These are phyloP conservation scores for Actinernus sp. DNA, from an alignment of 92 coral and sea anemone species.

Conservation along the genomic window DNA sequence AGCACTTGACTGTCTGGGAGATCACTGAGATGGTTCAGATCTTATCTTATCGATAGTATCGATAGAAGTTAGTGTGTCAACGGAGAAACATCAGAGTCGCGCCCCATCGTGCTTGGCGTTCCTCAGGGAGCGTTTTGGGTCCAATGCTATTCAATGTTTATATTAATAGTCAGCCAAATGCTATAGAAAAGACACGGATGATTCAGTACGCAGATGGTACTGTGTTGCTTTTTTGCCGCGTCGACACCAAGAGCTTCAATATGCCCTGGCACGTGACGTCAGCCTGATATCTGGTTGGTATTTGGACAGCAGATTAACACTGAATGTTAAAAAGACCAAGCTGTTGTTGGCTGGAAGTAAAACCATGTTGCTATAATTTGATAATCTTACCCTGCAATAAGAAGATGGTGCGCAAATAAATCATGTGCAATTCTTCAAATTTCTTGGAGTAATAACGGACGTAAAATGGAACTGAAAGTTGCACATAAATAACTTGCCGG, in stretches of 20 bases:
- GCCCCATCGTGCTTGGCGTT: conserved; percentile 23
- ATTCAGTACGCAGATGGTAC: conserved; percentile 50
- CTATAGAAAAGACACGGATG: conserved; percentile 14
- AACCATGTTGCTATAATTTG: conserved; percentile 35
- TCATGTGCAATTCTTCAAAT: conserved; percentile 5
- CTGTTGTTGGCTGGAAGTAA: conserved; percentile 54
- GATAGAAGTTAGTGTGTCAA: conserved; percentile 41
- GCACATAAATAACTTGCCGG: conserved; percentile 13
- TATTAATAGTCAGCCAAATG: conserved; percentile 23
- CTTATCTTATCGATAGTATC: conserved; percentile 41
- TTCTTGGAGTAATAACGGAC: conserved; percentile 34
- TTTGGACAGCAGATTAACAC: conserved; percentile 34
- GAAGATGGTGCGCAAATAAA: not conserved
- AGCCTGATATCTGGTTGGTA: conserved; percentile 43
- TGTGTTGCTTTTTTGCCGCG: conserved; percentile 22
- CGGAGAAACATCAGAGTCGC: conserved; percentile 39
- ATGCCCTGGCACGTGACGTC: conserved; percentile 27
- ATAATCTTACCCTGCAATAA: conserved; percentile 5
- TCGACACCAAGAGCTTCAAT: conserved; percentile 45
- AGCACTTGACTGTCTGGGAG: conserved; percentile 10
- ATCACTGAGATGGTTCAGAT: conserved; percentile 36
- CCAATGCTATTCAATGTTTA: conserved; percentile 46
- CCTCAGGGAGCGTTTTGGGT: conserved; percentile 48
- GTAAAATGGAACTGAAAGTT: conserved; percentile 38
- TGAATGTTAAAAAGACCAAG: conserved; percentile 56